Percentiles rank a stretch among this genome's conserved stretches.
Conservation (phyloP, 1,140 invertebrate genomes). For the Dendroctonus valens region DNA sequence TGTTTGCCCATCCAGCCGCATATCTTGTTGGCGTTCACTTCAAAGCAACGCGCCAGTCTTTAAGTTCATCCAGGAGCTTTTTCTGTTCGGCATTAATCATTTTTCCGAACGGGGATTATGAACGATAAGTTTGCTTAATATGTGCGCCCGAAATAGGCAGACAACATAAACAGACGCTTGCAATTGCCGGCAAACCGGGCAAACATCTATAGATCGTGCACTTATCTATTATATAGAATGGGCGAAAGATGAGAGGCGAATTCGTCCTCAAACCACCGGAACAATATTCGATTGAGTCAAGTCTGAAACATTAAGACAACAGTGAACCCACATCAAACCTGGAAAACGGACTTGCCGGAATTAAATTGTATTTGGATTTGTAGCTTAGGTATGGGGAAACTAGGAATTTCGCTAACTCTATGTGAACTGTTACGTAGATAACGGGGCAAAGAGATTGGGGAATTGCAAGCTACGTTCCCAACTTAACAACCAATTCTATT, state of each 20-base stretch:
- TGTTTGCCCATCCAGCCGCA: constrained; percentile 8
- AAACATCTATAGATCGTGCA: too few species aligned
- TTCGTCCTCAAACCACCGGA: too few species aligned
- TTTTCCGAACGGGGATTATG: constrained; percentile 29
- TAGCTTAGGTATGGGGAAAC: too few species aligned
- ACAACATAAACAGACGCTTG: not conserved
- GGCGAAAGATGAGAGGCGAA: too few species aligned
- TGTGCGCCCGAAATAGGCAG: constrained; percentile 3
- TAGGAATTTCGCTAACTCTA: constrained; percentile 1
- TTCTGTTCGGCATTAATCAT: constrained; percentile 26
- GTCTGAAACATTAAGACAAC: constrained; percentile 4
- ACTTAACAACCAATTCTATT: too few species aligned
- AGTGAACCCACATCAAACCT: constrained; percentile 6
- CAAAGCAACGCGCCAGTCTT: constrained; percentile 20
- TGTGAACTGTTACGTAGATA: not conserved
- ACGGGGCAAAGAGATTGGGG: too few species aligned
- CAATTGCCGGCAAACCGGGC: too few species aligned
- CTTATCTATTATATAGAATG: too few species aligned
- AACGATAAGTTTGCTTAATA: constrained; percentile 24
- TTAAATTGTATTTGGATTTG: too few species aligned
- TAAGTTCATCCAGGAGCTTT: constrained; percentile 20
- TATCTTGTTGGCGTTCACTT: constrained; percentile 28
- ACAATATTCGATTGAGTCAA: not conserved
- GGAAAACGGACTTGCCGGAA: not conserved
- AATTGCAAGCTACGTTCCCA: too few species aligned